Conservation (phyloP, 2,888 invertebrate genomes). For the Limulus polyphemus region DNA sequence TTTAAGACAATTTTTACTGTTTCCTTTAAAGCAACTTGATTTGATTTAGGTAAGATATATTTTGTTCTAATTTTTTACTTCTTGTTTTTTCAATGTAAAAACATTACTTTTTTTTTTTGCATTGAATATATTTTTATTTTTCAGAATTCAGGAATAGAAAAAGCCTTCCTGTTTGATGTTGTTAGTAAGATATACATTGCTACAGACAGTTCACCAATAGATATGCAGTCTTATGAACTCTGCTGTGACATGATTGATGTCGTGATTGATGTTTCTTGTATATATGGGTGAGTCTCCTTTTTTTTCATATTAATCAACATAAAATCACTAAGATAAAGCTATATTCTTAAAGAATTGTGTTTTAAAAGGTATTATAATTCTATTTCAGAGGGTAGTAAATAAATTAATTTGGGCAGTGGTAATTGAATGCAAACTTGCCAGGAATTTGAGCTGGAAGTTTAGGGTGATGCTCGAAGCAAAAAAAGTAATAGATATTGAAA, state of each 20-base stretch:
- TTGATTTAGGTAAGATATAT: no score
- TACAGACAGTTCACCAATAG: slow-evolving; percentile 97
- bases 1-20: no score
- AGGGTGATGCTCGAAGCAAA: no score
- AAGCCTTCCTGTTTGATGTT: slow-evolving; percentile 98
- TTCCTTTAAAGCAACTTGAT: no score
- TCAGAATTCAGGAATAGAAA: slow-evolving; percentile 97
- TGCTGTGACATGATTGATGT: slow-evolving; percentile 99
- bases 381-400: no score
- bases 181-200: slow-evolving; percentile 90
- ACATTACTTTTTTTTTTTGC: neutral
- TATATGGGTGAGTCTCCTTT: slow-evolving; percentile 61
- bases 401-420: no score
- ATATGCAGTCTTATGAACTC: slow-evolving; percentile 98
- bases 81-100: slow-evolving; percentile 1
- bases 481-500: no score
- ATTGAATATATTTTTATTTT: slow-evolving; percentile 15
- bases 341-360: neutral
- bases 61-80: no score
- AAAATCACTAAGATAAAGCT: no score
- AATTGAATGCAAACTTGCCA: no score
- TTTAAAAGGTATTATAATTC: neutral
- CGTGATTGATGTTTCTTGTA: slow-evolving; percentile 95
- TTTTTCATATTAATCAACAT: neutral
- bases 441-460: no score